Base-by-base conservation (phyloP, 2,888 invertebrate genomes). In the Eulithis testata region DNA sequence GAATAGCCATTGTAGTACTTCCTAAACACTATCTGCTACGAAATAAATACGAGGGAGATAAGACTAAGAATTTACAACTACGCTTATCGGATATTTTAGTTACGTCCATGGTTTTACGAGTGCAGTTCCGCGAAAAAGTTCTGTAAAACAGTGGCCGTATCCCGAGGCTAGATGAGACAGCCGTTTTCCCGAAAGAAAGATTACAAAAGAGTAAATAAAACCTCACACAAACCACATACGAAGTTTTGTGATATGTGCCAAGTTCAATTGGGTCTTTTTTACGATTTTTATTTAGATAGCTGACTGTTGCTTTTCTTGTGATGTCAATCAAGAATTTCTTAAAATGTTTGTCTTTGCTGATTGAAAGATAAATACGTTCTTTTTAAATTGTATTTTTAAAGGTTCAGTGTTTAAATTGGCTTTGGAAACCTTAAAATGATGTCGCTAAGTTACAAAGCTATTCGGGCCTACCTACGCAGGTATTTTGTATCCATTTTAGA, bases 21-120 rank as follows among this genome's bases (percentile, higher is more conserved):
- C 45, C 49, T 59, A 57, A 52, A 65, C 47, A 53, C n/a, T 56
- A 56, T 56, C 51, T 60, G 43, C 56, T n/a, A 47, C 56, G 47
- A 60, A 60, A 60, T 60, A 60, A 60, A 60, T 56, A 60, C 40
- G 40, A 40, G 40, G 8, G 9, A 60, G 65, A 65, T 65, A 65
- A 51, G 59, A 37, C 51, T 51, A 36, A 14, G 52, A 40, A 60
- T 57, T 60, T 65, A 64, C 63, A 59, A 60, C 60, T 37, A 50
- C 31, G 53, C 51, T 65, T 65, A 60, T 65, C 60, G 45, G 44
- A 56, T 36, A 44, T 51, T 64, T 64, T 58, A 45, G 59, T 64
- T 37, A 60, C 51, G 51, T 59, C 56, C 65, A 60, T 65, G 57
- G 65, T 65, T 65, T 65, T 60, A 60, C 49, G 64, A 65, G 51